These are phyloP conservation scores for Dinomys branickii DNA, from an alignment of 2,113 vertebrate species.

Conservation along the genomic window DNA sequence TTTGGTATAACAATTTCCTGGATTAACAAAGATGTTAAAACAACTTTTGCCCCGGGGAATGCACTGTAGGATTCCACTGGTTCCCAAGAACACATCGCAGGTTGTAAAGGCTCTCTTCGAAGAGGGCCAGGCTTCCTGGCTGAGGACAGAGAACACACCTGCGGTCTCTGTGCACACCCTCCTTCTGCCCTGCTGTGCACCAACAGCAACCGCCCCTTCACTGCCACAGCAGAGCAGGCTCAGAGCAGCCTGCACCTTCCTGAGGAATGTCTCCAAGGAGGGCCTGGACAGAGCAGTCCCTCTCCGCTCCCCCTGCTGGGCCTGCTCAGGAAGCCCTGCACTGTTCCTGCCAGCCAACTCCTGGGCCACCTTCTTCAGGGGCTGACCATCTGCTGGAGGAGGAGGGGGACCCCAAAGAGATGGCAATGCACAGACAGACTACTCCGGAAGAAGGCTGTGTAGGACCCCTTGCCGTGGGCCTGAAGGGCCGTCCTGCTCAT, in stretches of 20 bases:
- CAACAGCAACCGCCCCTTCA: conserved; percentile 46
- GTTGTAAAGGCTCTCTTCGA: neutral
- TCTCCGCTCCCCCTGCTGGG: neutral
- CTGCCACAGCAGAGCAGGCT: conserved; percentile 62
- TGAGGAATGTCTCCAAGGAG: conserved; percentile 65
- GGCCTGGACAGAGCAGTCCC: conserved; percentile 4
- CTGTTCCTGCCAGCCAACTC: neutral
- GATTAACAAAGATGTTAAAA: neutral
- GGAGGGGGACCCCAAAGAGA: neutral
- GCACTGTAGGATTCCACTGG: neutral
- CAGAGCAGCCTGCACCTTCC: conserved; percentile 59
- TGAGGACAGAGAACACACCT: neutral
- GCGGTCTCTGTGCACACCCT: conserved; percentile 8
- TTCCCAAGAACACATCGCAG: neutral
- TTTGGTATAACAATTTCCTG: neutral
- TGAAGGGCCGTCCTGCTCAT: neutral
- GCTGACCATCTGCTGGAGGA: neutral
- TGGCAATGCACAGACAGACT: neutral
- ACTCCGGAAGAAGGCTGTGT: neutral
- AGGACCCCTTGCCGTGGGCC: neutral
- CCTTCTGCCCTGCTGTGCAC: conserved; percentile 38
- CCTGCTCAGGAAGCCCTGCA: conserved; percentile 50
- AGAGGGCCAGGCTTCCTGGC: neutral
- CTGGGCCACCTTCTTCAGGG: neutral
- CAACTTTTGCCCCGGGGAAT: neutral